Base-by-base conservation (phyloP, 2,113 vertebrate genomes). In the Sinocyclocheilus anshuiensis region DNA sequence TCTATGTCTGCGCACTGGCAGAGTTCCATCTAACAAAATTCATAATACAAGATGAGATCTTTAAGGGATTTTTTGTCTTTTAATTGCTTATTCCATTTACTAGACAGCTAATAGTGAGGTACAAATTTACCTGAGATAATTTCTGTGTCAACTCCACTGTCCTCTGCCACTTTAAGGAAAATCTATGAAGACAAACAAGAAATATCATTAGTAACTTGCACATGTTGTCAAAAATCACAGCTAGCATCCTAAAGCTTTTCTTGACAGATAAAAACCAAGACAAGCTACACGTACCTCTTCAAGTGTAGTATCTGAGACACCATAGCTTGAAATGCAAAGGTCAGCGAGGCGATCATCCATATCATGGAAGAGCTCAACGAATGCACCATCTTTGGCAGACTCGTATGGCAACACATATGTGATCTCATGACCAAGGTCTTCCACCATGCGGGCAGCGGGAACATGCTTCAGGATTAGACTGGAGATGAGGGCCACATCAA, bases 161-260 rank as follows among this genome's bases (percentile, higher is more conserved):
- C 98, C 91, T 99, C 96, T 76, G 98, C 98, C 87, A 99, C 98
- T 94, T 99, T 99, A 71, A 99, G 95, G 86, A 99, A 99, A 91
- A 99, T 99, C 98, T 99, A 89, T 6, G 88, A 82, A 26, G 15
- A 0, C 5, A 76, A 67, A 18, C 59, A 74, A 61, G 0, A 80
- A 57, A 6, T 29, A 4, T 33, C 29, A 50, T 71, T 39, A 39
- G 22, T 11, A 53, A 39, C 26, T 57, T 78, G 26, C 15, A 50
- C 6, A 20, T 20, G 55, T 20, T 7, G 16, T 57, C 7, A 53
- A 48, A 48, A 48, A 12, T 48, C 45, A 12, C 45, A 12, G 45
- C 45, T 10, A 45, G 10, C 42, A 45, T 50, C 45, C 45, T 39
- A 59, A 59, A 61, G 2, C 33, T 77, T 12, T 29, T 85, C 20